A percentile compares a stretch with the other conserved stretches of the same genome.
phyloP scores from a whole-genome alignment of 2,113 vertebrate genomes.

The Microcebus ravelobensis region DNA sequence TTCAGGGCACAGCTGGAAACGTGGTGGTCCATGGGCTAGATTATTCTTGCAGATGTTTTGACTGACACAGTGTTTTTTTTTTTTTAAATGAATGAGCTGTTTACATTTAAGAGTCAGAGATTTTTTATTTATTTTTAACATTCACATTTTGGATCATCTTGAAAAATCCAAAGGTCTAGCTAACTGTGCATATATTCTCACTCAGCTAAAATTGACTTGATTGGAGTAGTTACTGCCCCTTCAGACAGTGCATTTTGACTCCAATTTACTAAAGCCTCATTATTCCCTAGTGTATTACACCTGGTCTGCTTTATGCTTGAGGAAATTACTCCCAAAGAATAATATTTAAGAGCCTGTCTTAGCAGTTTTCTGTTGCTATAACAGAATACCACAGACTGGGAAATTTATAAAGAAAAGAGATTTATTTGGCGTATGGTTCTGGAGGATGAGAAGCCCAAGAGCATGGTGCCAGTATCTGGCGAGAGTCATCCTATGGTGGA shows the following conservation, averaged over 20 bases:
- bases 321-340: slow-evolving; percentile 22
- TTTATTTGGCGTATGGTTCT: not conserved
- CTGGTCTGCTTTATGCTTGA: not conserved
- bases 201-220: not conserved
- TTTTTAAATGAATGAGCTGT: not conserved
- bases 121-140: not conserved
- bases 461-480: not conserved
- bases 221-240: not conserved
- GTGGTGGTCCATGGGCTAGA: not conserved
- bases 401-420: not conserved
- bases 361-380: not conserved
- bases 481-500: not conserved
- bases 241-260: not conserved
- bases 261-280: not conserved
- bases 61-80: not conserved
- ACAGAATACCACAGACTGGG: not conserved
- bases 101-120: not conserved
- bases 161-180: not conserved
- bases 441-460: not conserved
- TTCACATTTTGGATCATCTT: not conserved
- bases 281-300: not conserved
- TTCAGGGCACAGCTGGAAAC: not conserved
- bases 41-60: slow-evolving; percentile 1
- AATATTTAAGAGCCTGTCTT: not conserved
- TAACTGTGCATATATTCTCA: not conserved